Evolutionary conservation across 37 sponge, comb jelly and placozoan species (phyloP), one percentile per base, ranked within the genome.

Genomic region (Aphrocallistes beatrix): DNA sequence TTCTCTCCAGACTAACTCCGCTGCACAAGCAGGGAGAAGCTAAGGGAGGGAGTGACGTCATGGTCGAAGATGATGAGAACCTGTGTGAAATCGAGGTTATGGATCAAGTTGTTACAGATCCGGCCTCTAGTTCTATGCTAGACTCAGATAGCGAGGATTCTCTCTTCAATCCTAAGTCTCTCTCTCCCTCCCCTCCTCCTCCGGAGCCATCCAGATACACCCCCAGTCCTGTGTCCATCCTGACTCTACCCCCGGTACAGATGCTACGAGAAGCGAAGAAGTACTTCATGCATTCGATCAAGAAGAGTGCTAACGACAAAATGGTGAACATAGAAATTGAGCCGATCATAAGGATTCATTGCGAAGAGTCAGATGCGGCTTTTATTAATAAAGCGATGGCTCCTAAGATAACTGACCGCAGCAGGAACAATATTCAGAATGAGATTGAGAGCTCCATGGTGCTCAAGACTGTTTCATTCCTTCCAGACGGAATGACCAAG

Each of bases 381-480:
- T 60, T 60, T 60, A 60, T 60, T 60, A 13, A 60, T 60, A 60
- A 60, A 30, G 75, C 75, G 21, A 60, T 60, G 75, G 75, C 75
- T 3, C 75, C 34, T 3, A 60, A 60, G n/a, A 13, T 60, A 19
- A 25, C 17, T 60, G 75, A 60, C n/a, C 75, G 75, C 75, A 21
- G 25, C 28, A 19, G 34, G n/a, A 60, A 60, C n/a, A 25, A 19
- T 19, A 60, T 60, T 60, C 28, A 60, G 75, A 28, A 21, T 28
- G 75, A 60, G 34, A 3, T 60, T 19, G 75, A 60, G 75, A 60
- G 75, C n/a, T 60, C 75, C n/a, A 60, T 60, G 75, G 75, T 60
- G 75, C 34, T 60, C 3, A 60, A 60, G 34, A 60, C 75, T 3
- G 75, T 28, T 32, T 3, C 75, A 3, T 19, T 60, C 3, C 45